A percentile compares a stretch with the other conserved stretches of the same genome.
These are phyloP conservation scores for Wiebesia pumilae DNA, from an alignment of 1,140 invertebrate genomes.

Conservation along the genomic window DNA sequence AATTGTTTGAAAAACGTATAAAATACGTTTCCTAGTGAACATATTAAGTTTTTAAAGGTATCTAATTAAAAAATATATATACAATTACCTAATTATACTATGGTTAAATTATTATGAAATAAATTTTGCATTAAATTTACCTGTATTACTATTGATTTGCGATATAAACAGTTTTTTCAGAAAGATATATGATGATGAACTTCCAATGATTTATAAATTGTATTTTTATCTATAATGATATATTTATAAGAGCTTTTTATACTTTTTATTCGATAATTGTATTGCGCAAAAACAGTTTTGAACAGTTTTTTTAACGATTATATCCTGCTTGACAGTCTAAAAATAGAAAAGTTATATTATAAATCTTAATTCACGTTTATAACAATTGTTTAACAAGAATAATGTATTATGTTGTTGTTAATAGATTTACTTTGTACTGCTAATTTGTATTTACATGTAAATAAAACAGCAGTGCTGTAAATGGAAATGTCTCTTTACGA, in stretches of 20 bases:
- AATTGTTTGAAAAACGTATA: neutral
- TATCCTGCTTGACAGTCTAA: neutral
- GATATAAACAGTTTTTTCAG: neutral
- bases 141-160: neutral
- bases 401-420: neutral
- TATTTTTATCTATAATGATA: constrained; percentile 11
- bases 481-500: neutral
- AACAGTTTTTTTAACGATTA: neutral
- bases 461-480: constrained; percentile 51
- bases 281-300: constrained; percentile 41
- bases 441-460: constrained; percentile 53
- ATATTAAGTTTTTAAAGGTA: neutral
- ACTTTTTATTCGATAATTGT: neutral
- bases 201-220: neutral
- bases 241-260: neutral
- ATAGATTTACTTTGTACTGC: constrained; percentile 29
- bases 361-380: neutral
- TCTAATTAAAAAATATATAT: neutral
- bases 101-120: neutral
- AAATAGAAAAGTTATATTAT: neutral
- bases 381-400: neutral
- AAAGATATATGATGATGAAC: neutral
- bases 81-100: neutral
- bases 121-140: neutral
- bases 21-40: neutral